A percentile compares a stretch with the other conserved stretches of the same genome.
Evolutionary conservation across 2,113 vertebrate species (phyloP).

Genomic region (Zosterops borbonicus): DNA sequence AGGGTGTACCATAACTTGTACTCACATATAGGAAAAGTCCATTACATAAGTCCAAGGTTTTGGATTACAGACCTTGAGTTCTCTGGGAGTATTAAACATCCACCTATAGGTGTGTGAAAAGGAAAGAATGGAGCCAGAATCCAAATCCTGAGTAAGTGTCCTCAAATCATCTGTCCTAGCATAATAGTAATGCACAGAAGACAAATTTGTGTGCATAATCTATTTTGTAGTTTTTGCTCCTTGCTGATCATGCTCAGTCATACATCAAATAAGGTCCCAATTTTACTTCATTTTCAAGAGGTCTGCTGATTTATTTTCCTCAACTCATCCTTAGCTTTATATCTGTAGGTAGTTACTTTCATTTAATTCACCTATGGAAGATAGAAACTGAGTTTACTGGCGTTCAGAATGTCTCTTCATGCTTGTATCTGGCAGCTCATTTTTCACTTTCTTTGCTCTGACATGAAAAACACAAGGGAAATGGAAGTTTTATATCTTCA

Average conservation of each 20-base stretch:
- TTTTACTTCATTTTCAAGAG: not conserved
- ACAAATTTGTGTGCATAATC: not conserved
- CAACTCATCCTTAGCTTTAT: not conserved
- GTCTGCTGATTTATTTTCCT: not conserved
- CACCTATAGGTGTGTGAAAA: not conserved
- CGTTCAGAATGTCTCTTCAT: not conserved
- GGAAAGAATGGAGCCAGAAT: not conserved
- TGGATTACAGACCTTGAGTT: not conserved
- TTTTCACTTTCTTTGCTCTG: not conserved
- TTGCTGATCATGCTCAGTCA: not conserved
- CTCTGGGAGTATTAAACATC: not conserved
- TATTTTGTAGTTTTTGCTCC: not conserved
- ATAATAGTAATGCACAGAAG: not conserved
- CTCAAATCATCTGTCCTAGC: not conserved
- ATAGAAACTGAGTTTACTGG: not conserved
- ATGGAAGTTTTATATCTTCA: not conserved
- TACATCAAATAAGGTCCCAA: not conserved
- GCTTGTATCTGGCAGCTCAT: not conserved
- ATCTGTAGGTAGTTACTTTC: not conserved
- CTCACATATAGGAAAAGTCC: not conserved
- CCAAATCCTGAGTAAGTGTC: not conserved
- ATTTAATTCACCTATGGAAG: not conserved
- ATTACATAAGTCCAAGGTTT: not conserved
- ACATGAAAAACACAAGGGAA: not conserved
- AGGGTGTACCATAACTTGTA: not conserved